Conservation (phyloP, 2,888 invertebrate species). For the Melanotus villosus region DNA sequence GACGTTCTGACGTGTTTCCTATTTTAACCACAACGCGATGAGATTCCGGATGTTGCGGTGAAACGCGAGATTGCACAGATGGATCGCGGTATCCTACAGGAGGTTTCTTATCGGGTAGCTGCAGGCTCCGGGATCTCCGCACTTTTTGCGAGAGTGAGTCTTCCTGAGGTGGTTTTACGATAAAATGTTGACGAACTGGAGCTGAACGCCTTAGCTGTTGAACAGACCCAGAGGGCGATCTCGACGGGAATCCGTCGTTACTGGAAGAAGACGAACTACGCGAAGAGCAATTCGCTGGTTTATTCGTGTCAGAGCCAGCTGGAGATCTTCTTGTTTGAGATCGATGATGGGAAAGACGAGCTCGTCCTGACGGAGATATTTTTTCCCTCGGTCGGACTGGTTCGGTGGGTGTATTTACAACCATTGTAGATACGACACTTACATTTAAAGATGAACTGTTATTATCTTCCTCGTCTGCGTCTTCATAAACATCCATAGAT, state of each 20-base stretch:
- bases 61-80: constrained; percentile 60
- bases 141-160: constrained; percentile 63
- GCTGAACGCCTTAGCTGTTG: constrained; percentile 56
- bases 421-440: constrained; percentile 63
- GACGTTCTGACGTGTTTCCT: constrained; percentile 56
- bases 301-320: constrained; percentile 63
- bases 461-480: constrained; percentile 70
- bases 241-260: constrained; percentile 60
- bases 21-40: constrained; percentile 67
- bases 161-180: constrained; percentile 52
- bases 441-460: constrained; percentile 68
- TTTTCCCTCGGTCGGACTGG: constrained; percentile 59
- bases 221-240: constrained; percentile 58
- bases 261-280: constrained; percentile 63
- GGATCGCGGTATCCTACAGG: constrained; percentile 40
- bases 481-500: constrained; percentile 68
- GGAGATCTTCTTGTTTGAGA: constrained; percentile 62
- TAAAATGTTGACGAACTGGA: constrained; percentile 50
- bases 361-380: constrained; percentile 63
- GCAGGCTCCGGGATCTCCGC: constrained; percentile 74
- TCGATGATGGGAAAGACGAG: constrained; percentile 57
- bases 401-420: constrained; percentile 62
- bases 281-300: constrained; percentile 57
- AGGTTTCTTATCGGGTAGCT: constrained; percentile 72
- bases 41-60: constrained; percentile 64